These are phyloP conservation scores for Formica selysi DNA, from an alignment of 1,140 invertebrate species.

Conservation along the genomic window DNA sequence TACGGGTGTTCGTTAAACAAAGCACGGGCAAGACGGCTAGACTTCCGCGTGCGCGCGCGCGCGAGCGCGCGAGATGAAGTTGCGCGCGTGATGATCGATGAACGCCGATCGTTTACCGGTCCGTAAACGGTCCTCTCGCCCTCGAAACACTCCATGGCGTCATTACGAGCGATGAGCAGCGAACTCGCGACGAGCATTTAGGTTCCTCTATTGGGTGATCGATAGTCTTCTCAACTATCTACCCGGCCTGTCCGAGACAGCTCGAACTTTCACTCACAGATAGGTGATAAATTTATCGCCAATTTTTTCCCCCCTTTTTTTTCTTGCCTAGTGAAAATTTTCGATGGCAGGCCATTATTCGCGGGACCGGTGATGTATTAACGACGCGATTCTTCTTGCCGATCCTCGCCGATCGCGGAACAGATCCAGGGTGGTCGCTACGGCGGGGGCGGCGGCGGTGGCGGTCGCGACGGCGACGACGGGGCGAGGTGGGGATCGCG, in stretches of 20 bases:
- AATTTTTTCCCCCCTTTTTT: background rate
- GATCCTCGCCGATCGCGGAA: conserved; percentile 46
- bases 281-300: conserved; percentile 5
- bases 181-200: background rate
- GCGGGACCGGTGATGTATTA: conserved; percentile 22
- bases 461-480: background rate
- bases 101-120: conserved; percentile 36
- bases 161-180: conserved; percentile 4
- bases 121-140: conserved; percentile 15
- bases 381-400: conserved; percentile 8
- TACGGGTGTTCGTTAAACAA: conserved; percentile 52
- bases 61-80: background rate
- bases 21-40: background rate
- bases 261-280: conserved; percentile 18
- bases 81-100: conserved; percentile 44
- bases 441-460: conserved; percentile 47
- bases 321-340: background rate
- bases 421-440: conserved; percentile 48
- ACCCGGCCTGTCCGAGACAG: background rate
- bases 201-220: conserved; percentile 17
- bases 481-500: conserved; percentile 59
- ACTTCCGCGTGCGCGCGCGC: conserved; percentile 31
- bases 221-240: background rate
- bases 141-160: background rate
- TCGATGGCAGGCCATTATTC: background rate